Evolutionary conservation across 2,797 vertebrate species (phyloP).

Genomic region (Neopelma chrysocephalum): DNA sequence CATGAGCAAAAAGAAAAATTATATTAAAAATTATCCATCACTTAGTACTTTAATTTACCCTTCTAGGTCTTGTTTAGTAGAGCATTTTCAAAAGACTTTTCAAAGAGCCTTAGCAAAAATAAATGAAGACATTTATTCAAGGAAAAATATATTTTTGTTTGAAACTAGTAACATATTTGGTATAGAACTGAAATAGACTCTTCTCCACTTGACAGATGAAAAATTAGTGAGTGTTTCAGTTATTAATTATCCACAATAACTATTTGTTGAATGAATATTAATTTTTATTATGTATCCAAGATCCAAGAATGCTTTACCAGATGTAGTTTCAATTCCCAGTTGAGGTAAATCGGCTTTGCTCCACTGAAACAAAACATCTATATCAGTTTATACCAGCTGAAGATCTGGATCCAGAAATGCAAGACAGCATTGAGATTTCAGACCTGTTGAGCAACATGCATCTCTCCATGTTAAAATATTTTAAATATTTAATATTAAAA

Average conservation of each 20-base stretch:
- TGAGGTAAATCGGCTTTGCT: conserved; percentile 39
- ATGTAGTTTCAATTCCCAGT: conserved; percentile 14
- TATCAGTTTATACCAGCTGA: conserved; percentile 12
- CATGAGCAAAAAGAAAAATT: neutral
- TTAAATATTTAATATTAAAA: neutral
- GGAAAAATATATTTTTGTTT: neutral
- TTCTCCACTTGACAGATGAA: neutral
- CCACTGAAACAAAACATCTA: conserved; percentile 14
- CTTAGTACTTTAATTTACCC: neutral
- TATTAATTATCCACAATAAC: conserved; percentile 15
- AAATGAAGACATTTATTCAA: neutral
- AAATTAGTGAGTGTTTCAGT: neutral
- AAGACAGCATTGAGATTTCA: neutral
- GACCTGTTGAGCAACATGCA: neutral
- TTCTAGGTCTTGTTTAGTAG: neutral
- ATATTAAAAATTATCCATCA: neutral
- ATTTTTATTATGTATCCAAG: conserved; percentile 12
- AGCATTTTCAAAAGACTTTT: conserved; percentile 17
- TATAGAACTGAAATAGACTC: neutral
- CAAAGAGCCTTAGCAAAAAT: neutral
- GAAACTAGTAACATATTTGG: neutral
- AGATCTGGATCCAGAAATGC: neutral
- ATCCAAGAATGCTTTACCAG: conserved; percentile 27
- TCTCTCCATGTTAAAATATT: neutral
- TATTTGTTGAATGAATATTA: neutral